Percentiles rank a stretch among this genome's conserved stretches.
phyloP scores from a whole-genome alignment of 2,113 vertebrate species.

The Excalfactoria chinensis region DNA sequence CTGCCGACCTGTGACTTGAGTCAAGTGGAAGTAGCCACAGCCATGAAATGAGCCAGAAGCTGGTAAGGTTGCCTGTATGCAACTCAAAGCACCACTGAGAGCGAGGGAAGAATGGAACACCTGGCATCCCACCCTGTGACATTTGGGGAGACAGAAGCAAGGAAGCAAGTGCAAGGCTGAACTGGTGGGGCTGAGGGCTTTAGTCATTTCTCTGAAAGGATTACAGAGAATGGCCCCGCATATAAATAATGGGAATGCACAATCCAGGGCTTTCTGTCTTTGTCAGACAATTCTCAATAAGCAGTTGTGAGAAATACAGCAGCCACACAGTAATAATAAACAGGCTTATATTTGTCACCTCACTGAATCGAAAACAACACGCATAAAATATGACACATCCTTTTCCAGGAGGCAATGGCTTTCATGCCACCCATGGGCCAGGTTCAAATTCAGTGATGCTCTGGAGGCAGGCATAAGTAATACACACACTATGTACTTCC shows the following conservation, averaged over 20 bases:
- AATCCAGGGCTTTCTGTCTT: neutral
- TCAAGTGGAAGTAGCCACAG: rapidly evolving
- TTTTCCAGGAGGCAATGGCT: neutral
- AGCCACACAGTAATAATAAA: neutral
- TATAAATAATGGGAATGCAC: neutral
- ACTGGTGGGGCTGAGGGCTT: neutral
- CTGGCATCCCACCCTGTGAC: rapidly evolving
- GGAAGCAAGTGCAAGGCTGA: neutral
- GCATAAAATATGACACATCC: conserved; percentile 7
- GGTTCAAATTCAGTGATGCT: neutral
- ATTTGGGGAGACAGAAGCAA: neutral
- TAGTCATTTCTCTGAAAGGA: neutral
- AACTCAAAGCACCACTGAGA: rapidly evolving
- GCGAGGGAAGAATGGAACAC: neutral
- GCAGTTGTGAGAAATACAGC: conserved; percentile 24
- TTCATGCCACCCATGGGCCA: neutral
- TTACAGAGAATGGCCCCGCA: neutral
- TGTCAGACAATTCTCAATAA: neutral
- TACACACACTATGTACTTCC: rapidly evolving
- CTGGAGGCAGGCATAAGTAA: neutral
- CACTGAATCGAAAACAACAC: conserved; percentile 9
- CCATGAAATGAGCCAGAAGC: neutral
- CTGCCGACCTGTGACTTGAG: neutral
- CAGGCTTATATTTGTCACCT: conserved; percentile 24
- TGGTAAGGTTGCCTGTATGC: neutral